Evolutionary conservation across 2,888 invertebrate genomes (phyloP).

Genomic region (Pycnomerus fuliginosus): DNA sequence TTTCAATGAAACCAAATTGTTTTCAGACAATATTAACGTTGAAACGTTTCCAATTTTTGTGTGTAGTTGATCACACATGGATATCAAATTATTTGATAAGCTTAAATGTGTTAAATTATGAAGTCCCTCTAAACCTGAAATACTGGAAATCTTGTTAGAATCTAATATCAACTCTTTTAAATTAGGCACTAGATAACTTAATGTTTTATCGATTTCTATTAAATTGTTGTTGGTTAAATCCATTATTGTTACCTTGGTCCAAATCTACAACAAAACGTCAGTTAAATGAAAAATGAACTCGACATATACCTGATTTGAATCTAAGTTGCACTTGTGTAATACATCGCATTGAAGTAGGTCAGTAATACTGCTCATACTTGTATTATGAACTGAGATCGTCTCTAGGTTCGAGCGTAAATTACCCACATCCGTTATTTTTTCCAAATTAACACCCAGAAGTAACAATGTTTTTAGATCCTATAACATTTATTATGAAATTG

Average conservation of each 20-base stretch:
- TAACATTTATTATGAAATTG: too few relatives aligned
- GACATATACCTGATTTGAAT: slow-evolving; percentile 45
- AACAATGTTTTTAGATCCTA: neutral
- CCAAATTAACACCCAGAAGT: slow-evolving; percentile 68
- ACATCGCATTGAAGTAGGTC: slow-evolving; percentile 84
- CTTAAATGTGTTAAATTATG: slow-evolving; percentile 75
- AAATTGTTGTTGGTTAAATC: slow-evolving; percentile 81
- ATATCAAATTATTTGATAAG: slow-evolving; percentile 76
- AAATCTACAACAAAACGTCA: slow-evolving; percentile 57
- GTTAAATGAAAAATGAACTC: slow-evolving; percentile 3
- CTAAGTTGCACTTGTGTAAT: slow-evolving; percentile 64
- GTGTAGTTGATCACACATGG: slow-evolving; percentile 74
- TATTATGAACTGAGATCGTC: slow-evolving; percentile 65
- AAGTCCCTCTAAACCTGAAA: slow-evolving; percentile 76
- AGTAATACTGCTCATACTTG: slow-evolving; percentile 67
- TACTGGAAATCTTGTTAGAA: slow-evolving; percentile 73
- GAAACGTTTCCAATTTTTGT: slow-evolving; percentile 85
- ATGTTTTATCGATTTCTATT: slow-evolving; percentile 74
- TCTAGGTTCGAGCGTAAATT: slow-evolving; percentile 64
- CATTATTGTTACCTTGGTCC: slow-evolving; percentile 68
- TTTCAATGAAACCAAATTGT: slow-evolving; percentile 69
- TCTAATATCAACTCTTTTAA: slow-evolving; percentile 71
- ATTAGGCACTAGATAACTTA: slow-evolving; percentile 73
- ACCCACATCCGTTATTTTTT: slow-evolving; percentile 63
- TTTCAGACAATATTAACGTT: slow-evolving; percentile 82